Evolutionary conservation across 2,113 vertebrate genomes (phyloP).

Genomic region (Stigmatopora argus): DNA sequence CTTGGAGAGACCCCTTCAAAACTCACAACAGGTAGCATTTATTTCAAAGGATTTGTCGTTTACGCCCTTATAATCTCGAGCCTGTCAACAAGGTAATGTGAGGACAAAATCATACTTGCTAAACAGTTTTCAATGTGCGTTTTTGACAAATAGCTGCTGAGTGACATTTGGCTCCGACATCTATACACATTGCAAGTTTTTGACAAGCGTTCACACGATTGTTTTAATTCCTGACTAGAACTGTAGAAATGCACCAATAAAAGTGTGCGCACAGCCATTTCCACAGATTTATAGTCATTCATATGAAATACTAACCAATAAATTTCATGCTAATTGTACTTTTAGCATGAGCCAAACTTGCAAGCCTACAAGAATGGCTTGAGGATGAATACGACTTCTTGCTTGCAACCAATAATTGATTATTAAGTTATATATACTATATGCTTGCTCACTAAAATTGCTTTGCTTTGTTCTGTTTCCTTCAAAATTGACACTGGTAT

Average conservation of each 20-base stretch:
- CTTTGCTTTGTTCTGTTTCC: background rate
- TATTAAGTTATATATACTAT: background rate
- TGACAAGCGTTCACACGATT: background rate
- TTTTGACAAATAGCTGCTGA: background rate
- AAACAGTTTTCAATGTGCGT: background rate
- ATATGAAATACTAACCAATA: background rate
- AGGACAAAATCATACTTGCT: background rate
- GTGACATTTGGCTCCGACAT: background rate
- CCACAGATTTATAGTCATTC: slow-evolving; percentile 3
- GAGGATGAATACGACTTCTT: background rate
- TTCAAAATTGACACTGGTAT: background rate
- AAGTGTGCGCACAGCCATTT: background rate
- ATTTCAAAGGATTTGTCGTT: slow-evolving; percentile 1
- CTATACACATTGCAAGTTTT: background rate
- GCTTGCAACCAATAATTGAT: background rate
- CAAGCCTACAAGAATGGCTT: background rate
- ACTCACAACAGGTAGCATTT: background rate
- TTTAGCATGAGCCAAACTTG: background rate
- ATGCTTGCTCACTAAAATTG: background rate
- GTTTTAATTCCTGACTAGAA: background rate
- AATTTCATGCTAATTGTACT: background rate
- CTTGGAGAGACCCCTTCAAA: background rate
- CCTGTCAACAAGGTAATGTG: background rate
- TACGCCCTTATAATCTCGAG: background rate
- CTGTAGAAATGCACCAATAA: background rate